Conservation (phyloP, 2,113 vertebrate genomes). For the Deroptyus accipitrinus region DNA sequence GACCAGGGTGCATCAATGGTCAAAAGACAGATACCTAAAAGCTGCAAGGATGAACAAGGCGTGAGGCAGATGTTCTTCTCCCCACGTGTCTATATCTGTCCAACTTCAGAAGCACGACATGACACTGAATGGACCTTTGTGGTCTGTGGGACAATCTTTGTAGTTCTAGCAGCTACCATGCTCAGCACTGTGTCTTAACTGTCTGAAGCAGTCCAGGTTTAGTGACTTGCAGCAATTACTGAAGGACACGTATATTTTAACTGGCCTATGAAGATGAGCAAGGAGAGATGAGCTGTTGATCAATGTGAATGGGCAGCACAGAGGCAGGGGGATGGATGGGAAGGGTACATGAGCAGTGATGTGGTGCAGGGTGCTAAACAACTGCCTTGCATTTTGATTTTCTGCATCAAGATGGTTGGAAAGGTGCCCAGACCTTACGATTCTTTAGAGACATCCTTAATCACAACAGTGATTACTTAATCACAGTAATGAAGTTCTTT, state of each 20-base stretch:
- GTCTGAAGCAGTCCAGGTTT: background rate
- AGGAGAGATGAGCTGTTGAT: background rate
- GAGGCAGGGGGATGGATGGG: background rate
- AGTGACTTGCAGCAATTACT: background rate
- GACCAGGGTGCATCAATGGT: background rate
- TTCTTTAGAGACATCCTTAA: background rate
- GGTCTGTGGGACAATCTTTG: background rate
- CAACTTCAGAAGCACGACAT: background rate
- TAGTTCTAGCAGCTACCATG: background rate
- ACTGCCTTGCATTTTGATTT: background rate
- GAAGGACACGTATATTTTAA: background rate
- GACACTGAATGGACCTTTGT: background rate
- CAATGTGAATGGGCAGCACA: background rate
- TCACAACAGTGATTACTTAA: background rate
- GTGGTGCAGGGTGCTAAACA: background rate
- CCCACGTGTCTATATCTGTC: background rate
- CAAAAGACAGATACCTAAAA: background rate
- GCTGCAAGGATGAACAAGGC: background rate
- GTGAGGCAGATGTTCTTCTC: background rate
- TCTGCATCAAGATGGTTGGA: background rate
- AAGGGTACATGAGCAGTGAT: background rate
- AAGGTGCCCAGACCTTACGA: background rate
- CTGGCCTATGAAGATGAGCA: background rate
- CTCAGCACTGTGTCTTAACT: background rate
- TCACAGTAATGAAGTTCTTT: background rate